A percentile compares a stretch with the other conserved stretches of the same genome.
Evolutionary conservation across 2,113 vertebrate species (phyloP).

Genomic region (Atractosteus spatula): DNA sequence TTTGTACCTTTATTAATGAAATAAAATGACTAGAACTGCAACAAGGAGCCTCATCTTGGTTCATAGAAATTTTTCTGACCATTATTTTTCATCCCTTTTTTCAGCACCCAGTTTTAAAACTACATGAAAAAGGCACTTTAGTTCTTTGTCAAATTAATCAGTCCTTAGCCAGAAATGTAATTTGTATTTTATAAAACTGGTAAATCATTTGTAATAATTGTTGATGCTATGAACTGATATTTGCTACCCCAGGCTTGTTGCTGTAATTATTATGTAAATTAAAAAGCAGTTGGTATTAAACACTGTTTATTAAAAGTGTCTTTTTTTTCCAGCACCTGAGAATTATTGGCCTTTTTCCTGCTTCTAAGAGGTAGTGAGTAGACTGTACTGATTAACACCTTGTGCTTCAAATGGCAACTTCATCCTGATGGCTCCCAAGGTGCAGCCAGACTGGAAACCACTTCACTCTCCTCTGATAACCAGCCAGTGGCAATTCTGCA

Average conservation of each 20-base stretch:
- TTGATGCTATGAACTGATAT: conserved; percentile 24
- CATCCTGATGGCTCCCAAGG: too few relatives aligned
- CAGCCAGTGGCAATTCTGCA: too few relatives aligned
- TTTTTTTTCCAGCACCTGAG: too few relatives aligned
- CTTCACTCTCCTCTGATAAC: too few relatives aligned
- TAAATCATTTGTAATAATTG: conserved; percentile 17
- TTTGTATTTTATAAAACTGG: conserved; percentile 11
- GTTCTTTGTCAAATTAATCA: not conserved
- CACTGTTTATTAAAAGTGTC: not conserved
- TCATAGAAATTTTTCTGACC: not conserved
- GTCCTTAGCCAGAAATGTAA: conserved; percentile 26
- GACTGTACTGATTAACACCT: too few relatives aligned
- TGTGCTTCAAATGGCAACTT: too few relatives aligned
- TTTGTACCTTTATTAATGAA: not conserved
- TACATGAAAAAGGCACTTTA: not conserved
- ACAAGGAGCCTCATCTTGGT: not conserved
- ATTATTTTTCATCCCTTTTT: not conserved
- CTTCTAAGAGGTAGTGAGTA: too few relatives aligned
- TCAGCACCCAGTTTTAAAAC: not conserved
- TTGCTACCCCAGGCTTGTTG: conserved; percentile 20
- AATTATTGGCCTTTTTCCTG: too few relatives aligned
- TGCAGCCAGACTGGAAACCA: too few relatives aligned
- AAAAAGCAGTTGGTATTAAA: conserved; percentile 34
- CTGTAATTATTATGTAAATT: conserved; percentile 66
- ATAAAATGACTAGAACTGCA: not conserved